Conservation (phyloP, 1,140 invertebrate species). For the Agrilus planipennis region DNA sequence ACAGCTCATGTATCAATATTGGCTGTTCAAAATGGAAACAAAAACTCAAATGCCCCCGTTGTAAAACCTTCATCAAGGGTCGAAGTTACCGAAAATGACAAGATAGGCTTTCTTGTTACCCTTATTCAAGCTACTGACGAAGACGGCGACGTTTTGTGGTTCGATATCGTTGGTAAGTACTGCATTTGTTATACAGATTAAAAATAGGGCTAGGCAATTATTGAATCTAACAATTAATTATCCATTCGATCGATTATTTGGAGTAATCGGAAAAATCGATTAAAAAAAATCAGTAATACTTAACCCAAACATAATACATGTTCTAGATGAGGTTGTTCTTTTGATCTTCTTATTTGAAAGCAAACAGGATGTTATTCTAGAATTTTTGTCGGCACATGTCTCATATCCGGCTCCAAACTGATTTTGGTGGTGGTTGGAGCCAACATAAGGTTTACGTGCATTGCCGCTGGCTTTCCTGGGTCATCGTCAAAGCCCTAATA, state of each 20-base stretch:
- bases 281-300: no score
- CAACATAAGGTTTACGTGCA: no score
- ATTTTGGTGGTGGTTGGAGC: no score
- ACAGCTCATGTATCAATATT: slow-evolving; percentile 59
- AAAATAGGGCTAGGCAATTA: background rate
- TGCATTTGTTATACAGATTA: no score
- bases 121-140: slow-evolving; percentile 70
- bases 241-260: slow-evolving; percentile 3
- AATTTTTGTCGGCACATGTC: no score
- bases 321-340: background rate
- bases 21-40: slow-evolving; percentile 43
- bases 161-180: slow-evolving; percentile 76
- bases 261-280: background rate
- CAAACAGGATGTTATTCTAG: no score
- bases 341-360: background rate
- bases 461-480: no score
- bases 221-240: slow-evolving; percentile 10
- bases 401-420: no score
- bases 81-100: slow-evolving; percentile 72
- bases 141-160: slow-evolving; percentile 78
- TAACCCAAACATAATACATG: no score
- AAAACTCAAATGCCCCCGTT: slow-evolving; percentile 49
- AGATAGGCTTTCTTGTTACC: slow-evolving; percentile 68
- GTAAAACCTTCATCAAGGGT: slow-evolving; percentile 50
- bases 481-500: no score